Base-by-base conservation (phyloP, 2,113 vertebrate species). In the Corythornis vintsioides region DNA sequence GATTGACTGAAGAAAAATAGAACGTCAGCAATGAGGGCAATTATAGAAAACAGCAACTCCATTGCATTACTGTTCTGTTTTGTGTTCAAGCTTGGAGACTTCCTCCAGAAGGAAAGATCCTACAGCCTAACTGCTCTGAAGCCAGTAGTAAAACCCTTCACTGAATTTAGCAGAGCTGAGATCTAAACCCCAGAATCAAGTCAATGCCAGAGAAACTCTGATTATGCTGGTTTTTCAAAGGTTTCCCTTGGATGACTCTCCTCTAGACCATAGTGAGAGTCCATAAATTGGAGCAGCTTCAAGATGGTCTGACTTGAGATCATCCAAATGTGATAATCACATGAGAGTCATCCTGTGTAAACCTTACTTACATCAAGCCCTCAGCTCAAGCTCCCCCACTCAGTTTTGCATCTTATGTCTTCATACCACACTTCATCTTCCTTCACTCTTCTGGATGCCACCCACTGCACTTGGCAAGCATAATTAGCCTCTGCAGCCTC, bases 1-100 rank as follows among this genome's bases (percentile, higher is more conserved):
- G 92, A 93, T 94, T 94, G 95, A 92, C 89, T 94, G 94, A 60
- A 70, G 91, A 90, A 90, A 96, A 94, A 81, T 28, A 80, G 88
- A 67, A 92, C 0, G 28, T 64, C 84, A 76, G 76, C 76, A 92
- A 56, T 4, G 47, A 65, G 73, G 43, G 94, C 43, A 78, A 74
- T 88, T 83, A 81, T 24, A 89, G 92, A 84, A 89, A 92, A 35
- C 73, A 86, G 73, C 89, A 81, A 43, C 52, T 88, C 86, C 79
- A 85, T 78, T 15, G 15, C 73, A 26, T 83, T 93, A 64, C 69
- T 63, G 67, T 26, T 86, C 92, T 67, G 77, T 2, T 88, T 92
- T 63, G 48, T 64, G 73, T 81, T 90, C 42, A 43, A 14, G 70
- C 69, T 48, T 22, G 29, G 60, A 66, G 93, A 81, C 12, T 53